Evolutionary conservation across 2,113 vertebrate species (phyloP), one percentile per base, ranked within the genome.

Genomic region (Gasterosteus nipponicus): DNA sequence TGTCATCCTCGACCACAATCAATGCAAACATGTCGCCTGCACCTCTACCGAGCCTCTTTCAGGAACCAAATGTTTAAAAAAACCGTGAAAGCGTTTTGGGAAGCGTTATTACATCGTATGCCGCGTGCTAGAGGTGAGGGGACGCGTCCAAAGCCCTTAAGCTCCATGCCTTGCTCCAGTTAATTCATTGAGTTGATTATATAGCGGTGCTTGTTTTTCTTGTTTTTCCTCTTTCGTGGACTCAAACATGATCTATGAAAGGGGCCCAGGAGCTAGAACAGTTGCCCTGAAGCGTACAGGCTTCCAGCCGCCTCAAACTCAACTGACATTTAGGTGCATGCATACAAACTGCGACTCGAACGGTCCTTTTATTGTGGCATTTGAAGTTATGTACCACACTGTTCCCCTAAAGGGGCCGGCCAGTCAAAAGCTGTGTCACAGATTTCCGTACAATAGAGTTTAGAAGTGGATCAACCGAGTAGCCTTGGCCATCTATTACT

Each of bases 1-100:
- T 93, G 92, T 91, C 88, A 88, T 87, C 85, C 82, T 81, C 84
- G 29, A 26, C 62, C 80, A 81, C 89, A 93, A 92, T 93, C 89
- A 90, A 90, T 91, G 88, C 81, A 87, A 92, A 91, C 85, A 84
- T 81, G 79, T 88, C 63, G 67, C 72, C 58, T 78, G 69, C 68
- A 75, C 73, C 75, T 83, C 87, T 67, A 81, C 62, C 46, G 61
- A 76, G 57, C 77, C 58, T 86, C 72, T 75, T 85, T 88, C 41
- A 77, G 58, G 61, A 84, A 49, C 39, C 44, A 82, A 86, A 81
- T 75, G 74, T 86, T 92, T 83, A 71, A 75, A 73, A 77, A 79
- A 80, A 80, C 75, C 64, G 47, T 76, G 60, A 59, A 61, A 69
- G 77, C 64, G 61, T 77, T 63, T 76, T 80, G 65, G 68, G 82